phyloP scores from a whole-genome alignment of 2,797 vertebrate genomes.

The Rhabdomys pumilio region DNA sequence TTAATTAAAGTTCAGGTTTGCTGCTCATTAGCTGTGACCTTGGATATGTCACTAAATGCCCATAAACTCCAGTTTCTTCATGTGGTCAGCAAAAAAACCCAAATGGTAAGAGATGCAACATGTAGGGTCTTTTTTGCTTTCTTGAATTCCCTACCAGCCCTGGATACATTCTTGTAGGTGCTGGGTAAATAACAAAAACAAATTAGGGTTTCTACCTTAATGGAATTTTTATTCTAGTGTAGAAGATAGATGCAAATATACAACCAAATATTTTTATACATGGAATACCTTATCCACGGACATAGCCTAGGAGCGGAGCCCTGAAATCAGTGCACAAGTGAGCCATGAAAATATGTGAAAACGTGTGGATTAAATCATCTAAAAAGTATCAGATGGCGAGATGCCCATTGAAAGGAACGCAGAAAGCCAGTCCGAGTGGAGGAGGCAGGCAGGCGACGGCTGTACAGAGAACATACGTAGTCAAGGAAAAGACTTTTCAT shows the following conservation, averaged over 20 bases:
- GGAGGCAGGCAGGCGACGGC: neutral
- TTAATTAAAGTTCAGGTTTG: neutral
- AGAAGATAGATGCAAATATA: neutral
- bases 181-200: neutral
- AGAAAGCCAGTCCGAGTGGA: neutral
- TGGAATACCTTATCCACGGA: neutral
- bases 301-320: neutral
- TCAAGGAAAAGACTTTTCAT: neutral
- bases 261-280: neutral
- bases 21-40: conserved; percentile 14
- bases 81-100: neutral
- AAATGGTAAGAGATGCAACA: neutral
- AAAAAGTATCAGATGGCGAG: neutral
- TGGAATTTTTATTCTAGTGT: conserved; percentile 17
- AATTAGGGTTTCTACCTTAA: neutral
- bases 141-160: neutral
- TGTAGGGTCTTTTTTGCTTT: neutral
- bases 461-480: rapidly evolving
- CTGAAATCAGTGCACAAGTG: neutral
- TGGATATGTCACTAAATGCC: neutral
- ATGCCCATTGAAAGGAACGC: neutral
- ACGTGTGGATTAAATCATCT: neutral
- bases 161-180: neutral
- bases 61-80: neutral
- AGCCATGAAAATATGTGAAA: neutral